A percentile compares a stretch with the other conserved stretches of the same genome.
Evolutionary conservation across 2,888 invertebrate genomes (phyloP).

Genomic region (Dasysyrphus tricinctus): DNA sequence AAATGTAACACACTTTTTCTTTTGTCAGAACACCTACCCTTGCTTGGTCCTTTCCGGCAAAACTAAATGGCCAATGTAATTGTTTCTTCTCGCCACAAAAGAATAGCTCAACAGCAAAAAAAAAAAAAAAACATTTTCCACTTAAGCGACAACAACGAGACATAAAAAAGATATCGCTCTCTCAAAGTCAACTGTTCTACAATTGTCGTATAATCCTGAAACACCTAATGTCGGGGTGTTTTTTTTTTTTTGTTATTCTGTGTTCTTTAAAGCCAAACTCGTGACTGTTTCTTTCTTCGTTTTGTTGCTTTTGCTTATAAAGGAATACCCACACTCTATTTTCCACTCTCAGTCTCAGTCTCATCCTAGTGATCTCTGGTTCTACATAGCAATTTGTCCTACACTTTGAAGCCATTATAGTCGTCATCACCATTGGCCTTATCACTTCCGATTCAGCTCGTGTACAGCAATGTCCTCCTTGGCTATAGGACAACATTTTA

Average conservation of each 20-base stretch:
- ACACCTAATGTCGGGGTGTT: constrained; percentile 52
- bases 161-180: constrained; percentile 57
- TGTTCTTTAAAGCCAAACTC: constrained; percentile 55
- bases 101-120: constrained; percentile 36
- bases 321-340: constrained; percentile 51
- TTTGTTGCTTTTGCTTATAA: constrained; percentile 48
- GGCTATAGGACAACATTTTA: constrained; percentile 60
- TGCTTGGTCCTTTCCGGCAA: background rate
- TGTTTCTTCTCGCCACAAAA: constrained; percentile 63
- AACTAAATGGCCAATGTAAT: constrained; percentile 66
- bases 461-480: constrained; percentile 63
- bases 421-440: constrained; percentile 74
- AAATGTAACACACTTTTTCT: constrained; percentile 2
- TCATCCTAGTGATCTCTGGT: constrained; percentile 43
- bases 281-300: constrained; percentile 56
- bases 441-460: constrained; percentile 70
- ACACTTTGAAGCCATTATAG: constrained; percentile 67
- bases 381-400: constrained; percentile 61
- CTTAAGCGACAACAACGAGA: constrained; percentile 69
- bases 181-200: constrained; percentile 68
- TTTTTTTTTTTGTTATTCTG: constrained; percentile 15
- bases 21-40: background rate
- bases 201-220: constrained; percentile 68
- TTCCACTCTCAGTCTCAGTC: background rate
- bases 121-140: constrained; percentile 63